Base-by-base conservation (phyloP, 2,888 invertebrate species). In the Drosophila affinis region DNA sequence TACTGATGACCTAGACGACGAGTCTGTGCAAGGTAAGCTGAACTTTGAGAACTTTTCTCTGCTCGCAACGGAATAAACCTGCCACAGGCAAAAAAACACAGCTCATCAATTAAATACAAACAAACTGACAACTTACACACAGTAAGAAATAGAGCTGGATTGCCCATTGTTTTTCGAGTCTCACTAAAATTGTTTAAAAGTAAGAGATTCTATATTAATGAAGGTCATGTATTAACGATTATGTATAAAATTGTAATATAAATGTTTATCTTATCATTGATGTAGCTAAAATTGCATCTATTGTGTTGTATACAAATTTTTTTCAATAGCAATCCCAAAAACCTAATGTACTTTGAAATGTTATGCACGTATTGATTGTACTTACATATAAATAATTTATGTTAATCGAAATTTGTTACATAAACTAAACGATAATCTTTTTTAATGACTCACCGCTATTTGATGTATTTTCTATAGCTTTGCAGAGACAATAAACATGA, bases 1-100 rank as follows among this genome's bases (percentile, higher is more conserved):
- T 84, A 96, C 97, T 88, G 97, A 97, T 91, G 97, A 97, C 92
- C 93, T 97, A 88, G 97, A 92, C 69, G 92, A 92, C 78, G 92
- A 92, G 71, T 92, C 91, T 67, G 90, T 92, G 78, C 92, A 92
- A 91, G 92, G 92, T 92, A 92, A 92, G 92, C 79, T 75, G 70
- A 89, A 90, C 81, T 92, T 92, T 89, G 92, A 92, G 89, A 92
- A 91, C 87, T 92, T 92, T 90, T 91, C 92, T 67, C 88, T 92
- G 88, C 89, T 92, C 79, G 91, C 92, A 76, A 90, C 92, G 87
- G 92, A 92, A 87, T 92, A 88, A 88, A 58, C 49, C 49, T 24
- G 44, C 52, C 74, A 58, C 65, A 74, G 59, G 59, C 74, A 74
- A 54, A 53, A 64, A 57, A 63, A 65, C 65, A 62, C 74, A 63